Percentiles rank a stretch among this genome's conserved stretches.
Evolutionary conservation across 2,113 vertebrate species (phyloP).

Genomic region (Chloebia gouldiae): DNA sequence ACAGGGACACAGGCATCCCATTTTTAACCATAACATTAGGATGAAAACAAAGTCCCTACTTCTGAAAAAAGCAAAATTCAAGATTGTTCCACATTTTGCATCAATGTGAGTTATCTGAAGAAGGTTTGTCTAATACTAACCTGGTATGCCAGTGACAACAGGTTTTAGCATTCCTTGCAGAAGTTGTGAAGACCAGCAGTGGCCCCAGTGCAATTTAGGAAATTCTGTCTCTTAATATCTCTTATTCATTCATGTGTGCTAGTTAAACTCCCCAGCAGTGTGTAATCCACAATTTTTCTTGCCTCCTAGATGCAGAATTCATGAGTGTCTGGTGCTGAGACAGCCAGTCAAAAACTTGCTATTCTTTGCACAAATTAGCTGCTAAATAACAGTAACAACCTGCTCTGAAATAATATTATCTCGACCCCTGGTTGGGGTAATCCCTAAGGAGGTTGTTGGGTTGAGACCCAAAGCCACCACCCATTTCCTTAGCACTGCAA

Average conservation of each 20-base stretch:
- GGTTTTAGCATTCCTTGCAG: not conserved
- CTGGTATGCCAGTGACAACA: not conserved
- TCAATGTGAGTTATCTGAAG: not conserved
- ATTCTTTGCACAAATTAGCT: not conserved
- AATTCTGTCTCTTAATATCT: not conserved
- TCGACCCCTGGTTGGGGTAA: fast-evolving
- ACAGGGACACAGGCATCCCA: not conserved
- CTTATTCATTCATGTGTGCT: not conserved
- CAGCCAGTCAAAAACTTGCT: not conserved
- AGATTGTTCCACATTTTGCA: not conserved
- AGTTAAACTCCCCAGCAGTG: not conserved
- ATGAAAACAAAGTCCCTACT: not conserved
- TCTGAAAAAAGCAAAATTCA: not conserved
- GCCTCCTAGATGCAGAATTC: not conserved
- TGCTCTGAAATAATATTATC: not conserved
- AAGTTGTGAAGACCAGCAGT: not conserved
- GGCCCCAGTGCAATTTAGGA: not conserved
- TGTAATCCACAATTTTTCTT: not conserved
- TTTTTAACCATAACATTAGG: not conserved
- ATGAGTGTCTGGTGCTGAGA: not conserved
- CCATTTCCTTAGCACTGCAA: not conserved
- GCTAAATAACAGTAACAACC: not conserved
- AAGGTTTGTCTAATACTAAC: not conserved
- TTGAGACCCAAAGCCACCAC: not conserved
- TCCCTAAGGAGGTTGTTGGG: not conserved